Evolutionary conservation across 1,140 invertebrate species (phyloP).

Genomic region (Drosophila funebris): DNA sequence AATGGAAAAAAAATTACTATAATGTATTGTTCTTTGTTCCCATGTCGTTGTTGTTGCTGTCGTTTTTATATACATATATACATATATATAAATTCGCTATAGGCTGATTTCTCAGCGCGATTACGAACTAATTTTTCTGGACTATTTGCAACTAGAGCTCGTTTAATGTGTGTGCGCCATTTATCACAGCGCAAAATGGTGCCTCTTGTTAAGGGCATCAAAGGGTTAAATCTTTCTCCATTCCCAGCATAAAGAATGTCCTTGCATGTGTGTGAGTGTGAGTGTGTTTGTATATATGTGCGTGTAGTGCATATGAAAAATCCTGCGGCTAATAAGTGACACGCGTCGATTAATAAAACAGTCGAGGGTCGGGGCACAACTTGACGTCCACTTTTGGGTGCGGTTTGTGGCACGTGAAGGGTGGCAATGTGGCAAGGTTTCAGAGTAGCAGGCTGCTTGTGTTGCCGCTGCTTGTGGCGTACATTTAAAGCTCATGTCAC

Average conservation of each 20-base stretch:
- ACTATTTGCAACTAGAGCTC: slow-evolving; percentile 35
- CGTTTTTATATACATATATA: background rate
- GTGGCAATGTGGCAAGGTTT: slow-evolving; percentile 1
- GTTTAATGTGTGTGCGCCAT: slow-evolving; percentile 65
- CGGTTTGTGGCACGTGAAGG: background rate
- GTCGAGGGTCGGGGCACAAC: slow-evolving; percentile 28
- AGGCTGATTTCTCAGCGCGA: slow-evolving; percentile 47
- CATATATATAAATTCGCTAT: slow-evolving; percentile 1
- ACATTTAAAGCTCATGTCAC: slow-evolving; percentile 72
- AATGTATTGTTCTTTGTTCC: slow-evolving; percentile 57
- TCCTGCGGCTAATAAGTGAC: slow-evolving; percentile 79
- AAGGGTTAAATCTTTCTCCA: slow-evolving; percentile 60
- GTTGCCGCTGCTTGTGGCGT: slow-evolving; percentile 48
- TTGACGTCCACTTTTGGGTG: slow-evolving; percentile 26
- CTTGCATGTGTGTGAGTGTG: background rate
- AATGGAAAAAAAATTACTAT: slow-evolving; percentile 45
- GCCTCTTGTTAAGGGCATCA: slow-evolving; percentile 50
- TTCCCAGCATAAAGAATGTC: background rate
- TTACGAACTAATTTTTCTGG: slow-evolving; percentile 27
- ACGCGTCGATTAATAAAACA: slow-evolving; percentile 78
- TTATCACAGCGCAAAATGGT: slow-evolving; percentile 72
- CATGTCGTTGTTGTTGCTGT: slow-evolving; percentile 14
- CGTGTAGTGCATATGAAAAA: slow-evolving; percentile 68
- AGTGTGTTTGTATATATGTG: slow-evolving; percentile 27
- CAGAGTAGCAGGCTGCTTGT: background rate